These are phyloP conservation scores for Pachymerium ferrugineum DNA, from an alignment of 2,888 invertebrate species.

Conservation along the genomic window DNA sequence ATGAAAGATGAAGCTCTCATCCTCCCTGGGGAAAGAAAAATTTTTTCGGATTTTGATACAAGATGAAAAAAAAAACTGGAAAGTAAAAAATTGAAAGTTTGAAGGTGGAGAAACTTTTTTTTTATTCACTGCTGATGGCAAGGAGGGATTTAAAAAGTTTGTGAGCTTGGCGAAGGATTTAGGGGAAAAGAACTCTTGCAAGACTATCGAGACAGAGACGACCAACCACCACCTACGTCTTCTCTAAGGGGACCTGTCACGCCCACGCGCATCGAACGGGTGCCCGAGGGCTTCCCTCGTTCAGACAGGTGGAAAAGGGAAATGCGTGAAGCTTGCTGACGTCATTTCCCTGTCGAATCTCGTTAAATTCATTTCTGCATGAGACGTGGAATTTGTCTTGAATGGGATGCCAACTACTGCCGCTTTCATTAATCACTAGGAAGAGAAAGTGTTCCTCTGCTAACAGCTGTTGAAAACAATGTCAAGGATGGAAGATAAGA, in stretches of 20 bases:
- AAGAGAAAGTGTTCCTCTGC: not conserved
- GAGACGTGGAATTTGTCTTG: slow-evolving; percentile 7
- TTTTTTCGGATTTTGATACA: not conserved
- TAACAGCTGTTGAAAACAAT: slow-evolving; percentile 11
- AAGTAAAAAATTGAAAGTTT: slow-evolving; percentile 21
- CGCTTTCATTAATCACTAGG: slow-evolving; percentile 19
- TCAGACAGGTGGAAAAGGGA: slow-evolving; percentile 19
- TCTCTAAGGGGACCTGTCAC: slow-evolving; percentile 5
- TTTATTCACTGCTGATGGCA: slow-evolving; percentile 25
- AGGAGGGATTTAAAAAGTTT: slow-evolving; percentile 25
- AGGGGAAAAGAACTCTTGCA: slow-evolving; percentile 21
- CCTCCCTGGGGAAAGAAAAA: too few relatives aligned
- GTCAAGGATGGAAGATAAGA: not conserved
- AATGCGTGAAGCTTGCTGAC: not conserved
- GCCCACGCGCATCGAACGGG: slow-evolving; percentile 11
- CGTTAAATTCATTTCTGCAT: slow-evolving; percentile 6
- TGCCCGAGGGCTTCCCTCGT: slow-evolving; percentile 22
- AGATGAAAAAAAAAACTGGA: not conserved
- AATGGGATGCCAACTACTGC: not conserved
- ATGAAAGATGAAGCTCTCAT: too few relatives aligned
- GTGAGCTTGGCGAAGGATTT: slow-evolving; percentile 24
- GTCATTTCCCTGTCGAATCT: slow-evolving; percentile 6
- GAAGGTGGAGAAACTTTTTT: slow-evolving; percentile 4
- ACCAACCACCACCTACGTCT: not conserved
- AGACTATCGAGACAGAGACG: slow-evolving; percentile 11